phyloP scores from a whole-genome alignment of 2,888 invertebrate genomes.

The Unio delphinus region DNA sequence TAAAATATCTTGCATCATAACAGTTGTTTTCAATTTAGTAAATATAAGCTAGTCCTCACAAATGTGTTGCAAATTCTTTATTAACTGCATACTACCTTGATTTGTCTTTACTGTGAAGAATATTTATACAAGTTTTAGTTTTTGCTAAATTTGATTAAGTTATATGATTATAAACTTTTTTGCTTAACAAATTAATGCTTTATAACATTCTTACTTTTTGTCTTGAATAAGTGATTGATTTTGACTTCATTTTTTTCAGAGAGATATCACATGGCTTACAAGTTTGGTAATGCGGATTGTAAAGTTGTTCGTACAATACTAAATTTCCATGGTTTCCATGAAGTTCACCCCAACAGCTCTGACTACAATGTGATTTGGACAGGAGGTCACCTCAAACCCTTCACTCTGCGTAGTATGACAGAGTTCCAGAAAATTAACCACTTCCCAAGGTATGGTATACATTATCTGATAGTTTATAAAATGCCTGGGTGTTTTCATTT shows the following conservation, averaged over 20 bases:
- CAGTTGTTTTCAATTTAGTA: too few relatives aligned
- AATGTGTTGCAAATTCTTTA: too few relatives aligned
- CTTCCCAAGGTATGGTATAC: slow-evolving; percentile 79
- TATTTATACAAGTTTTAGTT: too few relatives aligned
- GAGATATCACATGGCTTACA: slow-evolving; percentile 71
- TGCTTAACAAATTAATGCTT: too few relatives aligned
- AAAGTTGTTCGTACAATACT: slow-evolving; percentile 70
- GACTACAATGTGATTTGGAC: slow-evolving; percentile 93
- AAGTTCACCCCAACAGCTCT: slow-evolving; percentile 79
- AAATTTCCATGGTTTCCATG: slow-evolving; percentile 69
- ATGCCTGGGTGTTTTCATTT: too few relatives aligned
- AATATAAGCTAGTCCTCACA: too few relatives aligned
- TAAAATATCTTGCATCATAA: too few relatives aligned
- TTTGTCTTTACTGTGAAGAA: too few relatives aligned
- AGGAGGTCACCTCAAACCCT: slow-evolving; percentile 92
- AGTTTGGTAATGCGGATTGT: slow-evolving; percentile 72
- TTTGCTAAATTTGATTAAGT: too few relatives aligned
- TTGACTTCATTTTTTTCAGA: slow-evolving; percentile 50
- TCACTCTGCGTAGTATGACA: slow-evolving; percentile 83
- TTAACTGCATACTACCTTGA: too few relatives aligned
- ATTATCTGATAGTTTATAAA: not conserved
- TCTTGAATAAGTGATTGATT: not conserved
- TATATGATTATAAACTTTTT: too few relatives aligned
- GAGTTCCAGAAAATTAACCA: slow-evolving; percentile 96
- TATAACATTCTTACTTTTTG: slow-evolving; percentile 7